Evolutionary conservation across 2,888 invertebrate species (phyloP), one percentile per base, ranked within the genome.

Genomic region (Leucophenga maculata): DNA sequence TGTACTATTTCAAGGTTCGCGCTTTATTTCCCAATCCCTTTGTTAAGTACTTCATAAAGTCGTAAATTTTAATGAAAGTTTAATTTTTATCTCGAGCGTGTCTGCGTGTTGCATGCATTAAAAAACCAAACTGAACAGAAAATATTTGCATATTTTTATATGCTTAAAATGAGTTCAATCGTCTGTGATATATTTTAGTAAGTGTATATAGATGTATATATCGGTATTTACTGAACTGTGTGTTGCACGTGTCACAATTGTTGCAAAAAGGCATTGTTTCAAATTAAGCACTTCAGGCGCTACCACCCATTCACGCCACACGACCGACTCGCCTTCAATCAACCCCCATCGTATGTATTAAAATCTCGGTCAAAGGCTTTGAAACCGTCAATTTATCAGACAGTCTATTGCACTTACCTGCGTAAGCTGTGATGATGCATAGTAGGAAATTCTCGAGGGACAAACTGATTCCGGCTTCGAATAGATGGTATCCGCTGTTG

Each of bases 351-450:
- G 39, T 48, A 64, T 22, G 62, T 64, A 64, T 64, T 48, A 46
- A 64, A 64, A 64, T 64, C 62, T 64, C 62, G 62, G 62, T 64
- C 62, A 64, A 48, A 64, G 62, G 67, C 59, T 50, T 67, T 67
- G 48, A 48, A 50, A 64, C 44, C 22, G 46, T 46, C 48, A 64
- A 64, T 64, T 64, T 64, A 48, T 64, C 66, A 52, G 66, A 3
- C 6, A 67, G 44, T 72, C 68, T 62, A 68, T 68, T 22, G 69
- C 60, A 84, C 89, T 89, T 76, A 93, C 91, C 83, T 93, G 92
- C 75, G 94, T 93, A 75, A 94, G 91, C 85, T 94, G 93, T 18
- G 93, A 93, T n/a, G 94, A 93, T 14, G 94, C 94, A 88, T 94
- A 94, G 90, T 94, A 94, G 20, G 94, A 94, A 65, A 93, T 91